These are phyloP conservation scores for Leuciscus waleckii DNA, from an alignment of 2,797 vertebrate species.

Conservation along the genomic window DNA sequence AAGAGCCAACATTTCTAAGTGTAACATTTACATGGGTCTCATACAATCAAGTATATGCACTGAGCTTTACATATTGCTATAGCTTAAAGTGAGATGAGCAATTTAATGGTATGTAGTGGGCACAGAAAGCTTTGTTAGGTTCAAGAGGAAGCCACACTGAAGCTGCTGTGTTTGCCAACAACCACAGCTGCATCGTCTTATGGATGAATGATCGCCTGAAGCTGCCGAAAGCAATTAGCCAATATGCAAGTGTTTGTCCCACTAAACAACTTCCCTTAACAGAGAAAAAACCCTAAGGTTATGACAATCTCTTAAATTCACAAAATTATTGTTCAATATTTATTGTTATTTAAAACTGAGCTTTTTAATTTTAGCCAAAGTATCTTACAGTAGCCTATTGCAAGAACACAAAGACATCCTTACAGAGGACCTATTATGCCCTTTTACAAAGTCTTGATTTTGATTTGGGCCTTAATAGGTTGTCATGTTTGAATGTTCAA, in stretches of 20 bases:
- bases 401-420: neutral
- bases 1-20: neutral
- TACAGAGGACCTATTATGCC: neutral
- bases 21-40: neutral
- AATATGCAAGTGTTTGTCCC: neutral
- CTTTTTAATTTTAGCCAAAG: neutral
- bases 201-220: neutral
- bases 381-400: neutral
- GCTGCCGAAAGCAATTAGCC: neutral
- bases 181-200: slow-evolving; percentile 7
- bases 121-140: neutral
- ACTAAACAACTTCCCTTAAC: neutral
- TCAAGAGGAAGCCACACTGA: neutral
- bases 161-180: slow-evolving; percentile 18
- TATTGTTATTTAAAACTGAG: neutral
- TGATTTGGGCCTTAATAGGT: neutral
- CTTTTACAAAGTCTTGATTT: neutral
- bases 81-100: neutral
- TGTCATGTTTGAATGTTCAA: neutral
- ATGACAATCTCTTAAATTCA: neutral
- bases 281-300: neutral
- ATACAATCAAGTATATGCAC: neutral
- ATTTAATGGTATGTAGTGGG: neutral
- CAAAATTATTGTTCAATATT: neutral
- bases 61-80: neutral